Base-by-base conservation (phyloP, 2,888 invertebrate species). In the Epiblema foenella region DNA sequence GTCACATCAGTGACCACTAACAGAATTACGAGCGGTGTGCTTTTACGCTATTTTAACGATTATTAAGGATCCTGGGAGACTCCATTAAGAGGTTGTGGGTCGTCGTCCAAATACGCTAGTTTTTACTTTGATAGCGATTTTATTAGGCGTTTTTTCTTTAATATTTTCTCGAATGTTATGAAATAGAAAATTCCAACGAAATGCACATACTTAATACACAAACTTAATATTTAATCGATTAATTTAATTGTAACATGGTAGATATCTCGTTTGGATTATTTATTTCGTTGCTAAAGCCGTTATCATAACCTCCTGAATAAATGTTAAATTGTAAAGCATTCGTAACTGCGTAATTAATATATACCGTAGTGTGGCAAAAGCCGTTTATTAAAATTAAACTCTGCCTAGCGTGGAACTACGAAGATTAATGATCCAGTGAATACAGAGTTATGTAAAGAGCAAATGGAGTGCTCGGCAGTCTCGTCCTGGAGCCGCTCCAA, bases 351-450 rank as follows among this genome's bases (percentile, higher is more conserved):
- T 69, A 66, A 86, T 87, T 86, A 88, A 88, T 90, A 90, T 91
- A 90, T 91, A 87, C 85, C 81, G 79, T 83, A 83, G 85, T 87
- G 86, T 85, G 85, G 86, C 82, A 85, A 83, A 87, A 89, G 86
- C 88, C 90, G 91, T 92, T 92, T 91, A 93, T 93, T 93, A 91
- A 93, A 91, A 93, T 92, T 90, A 90, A 92, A 91, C 86, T 89
- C 88, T 85, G 86, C 84, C 86, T 91, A 89, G 90, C 90, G 87
- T 89, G 87, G 88, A 89, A 90, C 91, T 91, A 91, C 89, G 88
- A 90, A 93, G 93, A 93, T 93, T 92, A 92, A 93, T 90, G 91
- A 90, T 90, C 89, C 87, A 88, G 88, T 89, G 91, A 90, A 93
- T 88, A 89, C 91, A 86, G 87, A 93, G 91, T 91, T 92, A 92